Percentiles rank a stretch among this genome's conserved stretches.
Conservation (phyloP, 2,888 invertebrate genomes). For the Aporophyla nigra region DNA sequence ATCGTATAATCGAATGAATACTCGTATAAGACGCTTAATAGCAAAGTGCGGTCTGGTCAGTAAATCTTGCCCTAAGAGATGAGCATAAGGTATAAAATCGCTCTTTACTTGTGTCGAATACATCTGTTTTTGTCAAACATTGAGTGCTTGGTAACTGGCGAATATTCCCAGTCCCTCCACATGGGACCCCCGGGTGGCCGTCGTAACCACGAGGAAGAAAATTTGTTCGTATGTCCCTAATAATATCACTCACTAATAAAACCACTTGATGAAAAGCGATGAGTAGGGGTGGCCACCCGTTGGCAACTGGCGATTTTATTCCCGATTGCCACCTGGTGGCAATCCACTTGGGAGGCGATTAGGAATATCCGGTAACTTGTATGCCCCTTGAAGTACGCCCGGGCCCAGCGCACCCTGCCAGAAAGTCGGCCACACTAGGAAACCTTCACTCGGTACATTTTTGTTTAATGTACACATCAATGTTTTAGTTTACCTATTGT, state of each 20-base stretch:
- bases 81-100: background rate
- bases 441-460: background rate
- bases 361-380: background rate
- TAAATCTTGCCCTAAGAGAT: background rate
- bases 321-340: no score
- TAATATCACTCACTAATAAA: no score
- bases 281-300: no score
- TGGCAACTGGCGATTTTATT: no score
- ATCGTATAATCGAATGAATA: background rate
- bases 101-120: background rate
- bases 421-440: background rate
- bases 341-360: no score
- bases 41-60: background rate
- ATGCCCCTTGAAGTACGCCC: background rate
- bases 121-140: background rate
- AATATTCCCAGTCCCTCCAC: no score
- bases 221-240: no score
- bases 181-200: no score
- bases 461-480: constrained; percentile 5
- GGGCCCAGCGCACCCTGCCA: background rate
- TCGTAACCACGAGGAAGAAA: no score
- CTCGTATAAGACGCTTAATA: background rate
- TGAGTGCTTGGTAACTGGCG: background rate
- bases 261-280: no score
- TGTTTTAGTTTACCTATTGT: background rate